Conservation (phyloP, 2,113 vertebrate species). For the Gopherus evgoodei region DNA sequence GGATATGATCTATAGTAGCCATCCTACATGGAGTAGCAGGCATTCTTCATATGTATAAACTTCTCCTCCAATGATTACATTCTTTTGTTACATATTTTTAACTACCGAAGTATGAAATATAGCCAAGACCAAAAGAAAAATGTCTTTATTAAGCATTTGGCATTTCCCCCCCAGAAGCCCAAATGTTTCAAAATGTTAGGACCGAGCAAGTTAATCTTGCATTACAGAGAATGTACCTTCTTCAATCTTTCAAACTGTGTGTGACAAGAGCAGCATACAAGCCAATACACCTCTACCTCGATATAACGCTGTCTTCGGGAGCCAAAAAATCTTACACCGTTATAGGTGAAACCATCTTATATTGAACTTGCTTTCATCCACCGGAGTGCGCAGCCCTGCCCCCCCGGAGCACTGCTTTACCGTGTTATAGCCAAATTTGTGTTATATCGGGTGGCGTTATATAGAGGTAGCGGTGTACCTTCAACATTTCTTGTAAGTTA, state of each 20-base stretch:
- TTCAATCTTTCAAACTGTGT: accelerated
- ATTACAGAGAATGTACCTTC: neutral
- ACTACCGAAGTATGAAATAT: accelerated
- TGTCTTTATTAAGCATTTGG: neutral
- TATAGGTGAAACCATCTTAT: too few species aligned
- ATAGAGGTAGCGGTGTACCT: too few species aligned
- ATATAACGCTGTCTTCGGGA: too few species aligned
- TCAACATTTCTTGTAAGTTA: neutral
- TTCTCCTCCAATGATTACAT: neutral
- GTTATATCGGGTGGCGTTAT: too few species aligned
- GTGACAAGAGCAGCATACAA: neutral
- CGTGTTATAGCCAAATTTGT: too few species aligned
- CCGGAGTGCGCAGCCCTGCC: too few species aligned
- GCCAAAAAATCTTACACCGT: too few species aligned
- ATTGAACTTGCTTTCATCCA: too few species aligned
- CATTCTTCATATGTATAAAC: neutral
- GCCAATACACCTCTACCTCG: neutral
- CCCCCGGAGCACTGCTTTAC: too few species aligned
- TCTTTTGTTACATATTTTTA: neutral
- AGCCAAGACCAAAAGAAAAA: neutral
- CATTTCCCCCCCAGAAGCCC: accelerated
- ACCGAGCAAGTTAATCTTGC: accelerated
- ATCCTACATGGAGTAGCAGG: neutral
- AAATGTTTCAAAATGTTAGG: accelerated
- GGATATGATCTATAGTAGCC: neutral